These are phyloP conservation scores for Chrysocyon brachyurus DNA, from an alignment of 2,797 vertebrate species.

Conservation along the genomic window DNA sequence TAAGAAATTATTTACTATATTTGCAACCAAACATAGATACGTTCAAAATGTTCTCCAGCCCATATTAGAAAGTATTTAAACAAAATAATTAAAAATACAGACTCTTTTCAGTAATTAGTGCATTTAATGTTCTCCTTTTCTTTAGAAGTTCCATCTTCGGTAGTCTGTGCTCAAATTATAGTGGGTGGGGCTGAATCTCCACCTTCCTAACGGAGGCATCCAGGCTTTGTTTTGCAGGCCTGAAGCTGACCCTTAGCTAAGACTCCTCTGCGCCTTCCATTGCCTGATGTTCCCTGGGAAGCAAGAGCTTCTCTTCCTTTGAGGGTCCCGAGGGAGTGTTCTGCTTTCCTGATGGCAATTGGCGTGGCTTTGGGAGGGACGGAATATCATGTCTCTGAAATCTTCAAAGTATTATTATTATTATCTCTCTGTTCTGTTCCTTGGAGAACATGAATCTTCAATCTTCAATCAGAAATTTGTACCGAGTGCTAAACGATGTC, in stretches of 20 bases:
- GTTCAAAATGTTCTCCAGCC: background rate
- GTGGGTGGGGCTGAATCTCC: background rate
- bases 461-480: constrained; percentile 79
- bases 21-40: background rate
- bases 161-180: background rate
- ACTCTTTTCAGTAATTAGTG: background rate
- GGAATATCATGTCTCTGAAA: background rate
- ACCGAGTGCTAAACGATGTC: constrained; percentile 78
- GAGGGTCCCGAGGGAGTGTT: background rate
- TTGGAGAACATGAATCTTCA: constrained; percentile 66
- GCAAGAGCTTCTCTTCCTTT: background rate
- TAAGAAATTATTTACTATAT: background rate
- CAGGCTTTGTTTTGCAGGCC: background rate
- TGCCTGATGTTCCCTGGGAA: background rate
- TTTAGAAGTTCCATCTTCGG: background rate
- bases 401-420: background rate
- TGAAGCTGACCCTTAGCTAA: background rate
- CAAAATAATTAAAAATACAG: background rate
- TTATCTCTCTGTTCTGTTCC: background rate
- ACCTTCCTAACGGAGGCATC: background rate
- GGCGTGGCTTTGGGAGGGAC: background rate
- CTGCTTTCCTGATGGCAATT: background rate
- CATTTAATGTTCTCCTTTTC: background rate
- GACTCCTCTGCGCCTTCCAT: background rate
- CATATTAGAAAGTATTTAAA: background rate